These are phyloP conservation scores for Hydractinia echinata DNA, from an alignment of 30 jellyfish, hydroid and myxozoan genomes.

Conservation along the genomic window DNA sequence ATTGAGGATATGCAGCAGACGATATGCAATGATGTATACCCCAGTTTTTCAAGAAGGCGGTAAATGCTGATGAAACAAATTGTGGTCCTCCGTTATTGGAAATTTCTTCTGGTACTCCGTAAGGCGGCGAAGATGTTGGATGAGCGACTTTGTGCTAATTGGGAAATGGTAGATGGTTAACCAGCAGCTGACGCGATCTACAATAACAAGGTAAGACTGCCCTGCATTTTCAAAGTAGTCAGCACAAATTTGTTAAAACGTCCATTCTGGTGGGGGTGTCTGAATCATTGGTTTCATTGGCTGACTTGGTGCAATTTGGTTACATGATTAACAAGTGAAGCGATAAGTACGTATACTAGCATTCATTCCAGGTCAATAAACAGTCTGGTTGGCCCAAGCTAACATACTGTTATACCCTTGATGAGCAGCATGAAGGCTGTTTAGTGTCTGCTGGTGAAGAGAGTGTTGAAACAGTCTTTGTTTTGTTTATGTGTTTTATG, in stretches of 20 bases:
- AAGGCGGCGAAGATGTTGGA: not conserved
- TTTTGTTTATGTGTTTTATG: too few relatives aligned
- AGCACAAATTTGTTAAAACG: not conserved
- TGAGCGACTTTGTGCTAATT: conserved; percentile 8
- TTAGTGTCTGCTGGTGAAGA: not conserved
- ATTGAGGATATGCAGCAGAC: not conserved
- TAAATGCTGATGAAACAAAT: not conserved
- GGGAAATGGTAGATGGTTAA: conserved; percentile 10
- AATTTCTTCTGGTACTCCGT: not conserved
- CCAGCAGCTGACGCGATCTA: conserved; percentile 27
- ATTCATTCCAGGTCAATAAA: conserved; percentile 15
- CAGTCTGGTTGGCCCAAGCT: conserved; percentile 24
- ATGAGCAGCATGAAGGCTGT: conserved; percentile 13
- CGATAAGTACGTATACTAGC: conserved; percentile 21
- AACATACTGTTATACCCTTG: not conserved
- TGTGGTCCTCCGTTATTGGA: not conserved
- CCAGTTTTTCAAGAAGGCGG: not conserved
- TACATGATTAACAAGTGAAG: not conserved
- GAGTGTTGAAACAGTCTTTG: not conserved
- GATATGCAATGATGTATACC: not conserved
- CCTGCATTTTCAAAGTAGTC: conserved; percentile 12
- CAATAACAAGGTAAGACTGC: conserved; percentile 6
- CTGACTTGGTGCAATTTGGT: conserved; percentile 25
- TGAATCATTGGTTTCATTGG: not conserved
- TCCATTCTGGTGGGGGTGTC: conserved; percentile 24